phyloP scores from a whole-genome alignment of 2,113 vertebrate species.

The Oncorhynchus nerka region DNA sequence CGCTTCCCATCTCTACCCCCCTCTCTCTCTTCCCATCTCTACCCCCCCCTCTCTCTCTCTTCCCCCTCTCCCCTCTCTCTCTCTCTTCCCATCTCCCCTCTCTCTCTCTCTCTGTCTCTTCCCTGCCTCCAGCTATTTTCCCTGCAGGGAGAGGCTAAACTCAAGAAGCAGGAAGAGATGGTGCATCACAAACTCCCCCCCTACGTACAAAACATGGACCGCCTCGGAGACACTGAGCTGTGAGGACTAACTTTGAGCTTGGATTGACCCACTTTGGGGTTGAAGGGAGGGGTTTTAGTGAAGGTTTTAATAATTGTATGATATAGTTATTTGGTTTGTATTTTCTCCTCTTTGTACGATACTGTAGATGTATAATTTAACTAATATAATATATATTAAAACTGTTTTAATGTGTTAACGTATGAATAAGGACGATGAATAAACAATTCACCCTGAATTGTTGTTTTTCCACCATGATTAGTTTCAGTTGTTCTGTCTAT shows the following conservation, averaged over 20 bases:
- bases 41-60: background rate
- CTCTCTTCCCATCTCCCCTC: no score
- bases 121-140: conserved; percentile 81
- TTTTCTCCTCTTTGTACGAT: background rate
- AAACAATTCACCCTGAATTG: conserved; percentile 68
- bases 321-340: background rate
- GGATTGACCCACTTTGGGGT: conserved; percentile 12
- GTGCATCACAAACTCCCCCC: conserved; percentile 87
- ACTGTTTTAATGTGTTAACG: conserved; percentile 35
- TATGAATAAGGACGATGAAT: conserved; percentile 58
- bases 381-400: conserved; percentile 18
- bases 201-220: conserved; percentile 95
- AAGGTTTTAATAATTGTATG: background rate
- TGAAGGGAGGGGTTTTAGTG: background rate
- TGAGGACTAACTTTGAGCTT: conserved; percentile 68
- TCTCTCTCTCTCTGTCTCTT: background rate
- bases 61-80: no score
- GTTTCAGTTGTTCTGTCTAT: background rate
- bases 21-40: no score
- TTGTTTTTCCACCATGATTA: conserved; percentile 41
- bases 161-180: conserved; percentile 73
- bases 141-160: conserved; percentile 82
- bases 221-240: conserved; percentile 95
- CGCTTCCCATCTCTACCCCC: fast-evolving
- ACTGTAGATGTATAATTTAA: background rate